Percentiles rank a stretch among this genome's conserved stretches.
These are phyloP conservation scores for Creontiades dilutus DNA, from an alignment of 2,888 invertebrate species.

Conservation along the genomic window DNA sequence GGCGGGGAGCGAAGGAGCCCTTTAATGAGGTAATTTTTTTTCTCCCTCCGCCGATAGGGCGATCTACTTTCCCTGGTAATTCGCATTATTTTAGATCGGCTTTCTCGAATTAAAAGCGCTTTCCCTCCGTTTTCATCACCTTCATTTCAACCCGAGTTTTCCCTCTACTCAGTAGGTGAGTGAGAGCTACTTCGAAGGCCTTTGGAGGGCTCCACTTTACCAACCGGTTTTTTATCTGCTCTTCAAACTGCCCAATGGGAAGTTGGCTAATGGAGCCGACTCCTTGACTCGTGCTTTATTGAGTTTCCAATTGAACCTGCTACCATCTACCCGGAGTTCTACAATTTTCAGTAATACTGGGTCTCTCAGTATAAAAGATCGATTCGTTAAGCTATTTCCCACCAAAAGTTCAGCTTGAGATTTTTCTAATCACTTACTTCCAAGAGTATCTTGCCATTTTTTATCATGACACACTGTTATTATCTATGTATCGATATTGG, in stretches of 20 bases:
- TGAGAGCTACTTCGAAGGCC: neutral
- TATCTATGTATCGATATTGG: too few relatives aligned
- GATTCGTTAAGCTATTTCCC: too few relatives aligned
- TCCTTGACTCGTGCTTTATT: neutral
- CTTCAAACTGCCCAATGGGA: neutral
- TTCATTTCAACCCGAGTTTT: neutral
- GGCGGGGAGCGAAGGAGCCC: too few relatives aligned
- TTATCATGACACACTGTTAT: too few relatives aligned
- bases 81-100: conserved; percentile 29
- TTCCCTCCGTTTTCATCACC: neutral
- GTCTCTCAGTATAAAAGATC: too few relatives aligned
- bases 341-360: too few relatives aligned
- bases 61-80: conserved; percentile 4
- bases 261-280: neutral
- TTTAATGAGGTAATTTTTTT: conserved; percentile 29
- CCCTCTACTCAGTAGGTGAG: neutral
- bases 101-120: conserved; percentile 15
- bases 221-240: neutral
- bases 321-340: neutral
- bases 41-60: conserved; percentile 1
- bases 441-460: too few relatives aligned
- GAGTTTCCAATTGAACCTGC: neutral
- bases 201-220: too few relatives aligned
- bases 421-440: too few relatives aligned
- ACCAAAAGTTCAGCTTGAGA: too few relatives aligned